Evolutionary conservation across 1,140 invertebrate genomes (phyloP), one percentile per base, ranked within the genome.

Genomic region (Drosophila chauvacae): DNA sequence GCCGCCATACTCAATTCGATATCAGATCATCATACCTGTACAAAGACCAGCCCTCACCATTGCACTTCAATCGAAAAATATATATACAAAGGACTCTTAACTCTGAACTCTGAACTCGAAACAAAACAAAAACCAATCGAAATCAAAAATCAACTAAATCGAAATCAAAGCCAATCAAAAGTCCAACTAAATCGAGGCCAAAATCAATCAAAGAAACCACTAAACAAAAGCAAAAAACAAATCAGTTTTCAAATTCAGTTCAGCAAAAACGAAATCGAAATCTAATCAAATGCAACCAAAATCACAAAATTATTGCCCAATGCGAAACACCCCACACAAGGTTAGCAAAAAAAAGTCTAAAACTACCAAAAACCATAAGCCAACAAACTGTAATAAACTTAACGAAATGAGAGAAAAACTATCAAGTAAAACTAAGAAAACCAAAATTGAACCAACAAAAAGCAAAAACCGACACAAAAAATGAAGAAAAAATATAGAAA

Each of bases 221-320:
- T 42, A 71, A 62, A 59, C 6, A 23, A 45, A 16, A 16, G 11
- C 10, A 50, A 60, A 57, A 65, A 60, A 39, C 41, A 71, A 81
- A 76, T 72, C 58, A 50, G 37, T 72, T 72, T 72, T 58, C 35
- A 68, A 77, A 77, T 75, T 76, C 65, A 61, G 35, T 41, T 65
- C 59, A 69, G 35, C 30, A 66, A 68, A 51, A 30, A 50, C 7
- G 6, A n/a, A 51, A 51, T 28, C 28, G 56, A 20, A 39, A 71
- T 66, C 63, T 16, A 48, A 75, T 55, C 82, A 72, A 84, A 88
- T 88, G 77, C 84, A 88, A 88, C 85, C 84, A 72, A 88, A 88
- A 88, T 78, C 85, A 84, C 85, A 88, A 88, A 88, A 84, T 88
- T 88, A 81, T 88, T 88, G 81, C 72, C 85, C 86, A 77, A 84